These are phyloP conservation scores for Apamea sordens DNA, from an alignment of 2,888 invertebrate species.

Conservation along the genomic window DNA sequence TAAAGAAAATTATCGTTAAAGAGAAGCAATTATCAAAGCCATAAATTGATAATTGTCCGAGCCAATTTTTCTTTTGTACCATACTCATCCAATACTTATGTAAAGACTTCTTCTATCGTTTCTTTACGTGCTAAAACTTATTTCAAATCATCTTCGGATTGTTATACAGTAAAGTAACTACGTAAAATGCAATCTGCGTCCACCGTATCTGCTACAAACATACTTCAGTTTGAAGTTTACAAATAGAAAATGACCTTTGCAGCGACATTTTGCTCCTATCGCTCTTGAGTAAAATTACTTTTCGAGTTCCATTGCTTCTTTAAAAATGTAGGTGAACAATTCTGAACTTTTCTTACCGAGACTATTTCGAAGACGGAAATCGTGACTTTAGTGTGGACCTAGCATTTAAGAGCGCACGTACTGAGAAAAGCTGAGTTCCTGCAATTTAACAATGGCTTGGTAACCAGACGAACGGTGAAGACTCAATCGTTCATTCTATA, in stretches of 20 bases:
- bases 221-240: slow-evolving; percentile 61
- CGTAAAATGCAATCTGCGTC: slow-evolving; percentile 43
- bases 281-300: slow-evolving; percentile 53
- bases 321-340: slow-evolving; percentile 27
- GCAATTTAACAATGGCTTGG: slow-evolving; percentile 35
- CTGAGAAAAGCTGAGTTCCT: slow-evolving; percentile 16
- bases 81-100: neutral
- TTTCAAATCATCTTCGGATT: slow-evolving; percentile 15
- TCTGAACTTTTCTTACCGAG: slow-evolving; percentile 2
- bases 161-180: slow-evolving; percentile 6
- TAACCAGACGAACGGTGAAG: slow-evolving; percentile 36
- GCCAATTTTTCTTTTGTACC: neutral
- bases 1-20: neutral
- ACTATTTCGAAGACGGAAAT: slow-evolving; percentile 3
- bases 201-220: slow-evolving; percentile 53
- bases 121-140: neutral
- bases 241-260: slow-evolving; percentile 69
- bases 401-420: slow-evolving; percentile 20
- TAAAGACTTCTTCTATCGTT: neutral
- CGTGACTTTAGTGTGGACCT: neutral
- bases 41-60: neutral
- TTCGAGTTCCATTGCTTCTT: slow-evolving; percentile 41
- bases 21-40: neutral
- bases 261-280: slow-evolving; percentile 64
- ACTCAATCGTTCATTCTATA: slow-evolving; percentile 51